Evolutionary conservation across 1,140 invertebrate species (phyloP).

Genomic region (Papilio machaon): DNA sequence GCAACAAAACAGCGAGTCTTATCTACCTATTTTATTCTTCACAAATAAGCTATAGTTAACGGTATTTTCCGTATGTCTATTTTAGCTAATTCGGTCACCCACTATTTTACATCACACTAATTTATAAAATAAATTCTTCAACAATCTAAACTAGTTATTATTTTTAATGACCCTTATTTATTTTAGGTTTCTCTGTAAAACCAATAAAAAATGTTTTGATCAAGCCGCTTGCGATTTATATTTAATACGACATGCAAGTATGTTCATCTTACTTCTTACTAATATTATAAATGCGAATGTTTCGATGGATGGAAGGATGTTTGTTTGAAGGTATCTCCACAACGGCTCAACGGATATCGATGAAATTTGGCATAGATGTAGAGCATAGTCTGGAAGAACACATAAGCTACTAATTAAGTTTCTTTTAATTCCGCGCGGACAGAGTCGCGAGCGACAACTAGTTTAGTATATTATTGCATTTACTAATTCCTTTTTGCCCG

Average conservation of each 20-base stretch:
- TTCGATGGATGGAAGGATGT: too few species aligned
- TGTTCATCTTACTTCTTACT: neutral
- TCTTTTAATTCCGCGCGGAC: too few species aligned
- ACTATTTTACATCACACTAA: neutral
- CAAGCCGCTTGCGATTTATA: neutral
- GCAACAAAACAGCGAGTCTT: neutral
- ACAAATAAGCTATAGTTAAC: neutral
- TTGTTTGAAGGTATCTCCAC: too few species aligned
- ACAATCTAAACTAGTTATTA: neutral
- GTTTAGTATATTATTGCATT: neutral
- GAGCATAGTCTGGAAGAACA: too few species aligned
- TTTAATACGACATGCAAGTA: neutral
- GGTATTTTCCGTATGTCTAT: slow-evolving; percentile 2
- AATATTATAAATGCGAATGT: too few species aligned
- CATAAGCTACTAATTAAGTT: too few species aligned
- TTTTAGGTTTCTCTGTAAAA: neutral
- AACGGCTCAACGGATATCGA: too few species aligned
- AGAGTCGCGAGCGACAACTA: too few species aligned
- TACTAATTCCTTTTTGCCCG: neutral
- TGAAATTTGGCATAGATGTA: too few species aligned
- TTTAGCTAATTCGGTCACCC: neutral
- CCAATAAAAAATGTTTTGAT: neutral
- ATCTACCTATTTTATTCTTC: neutral
- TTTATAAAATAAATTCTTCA: neutral
- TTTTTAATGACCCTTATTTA: slow-evolving; percentile 2